Evolutionary conservation across 2,113 vertebrate genomes (phyloP).

Genomic region (Channa argus): DNA sequence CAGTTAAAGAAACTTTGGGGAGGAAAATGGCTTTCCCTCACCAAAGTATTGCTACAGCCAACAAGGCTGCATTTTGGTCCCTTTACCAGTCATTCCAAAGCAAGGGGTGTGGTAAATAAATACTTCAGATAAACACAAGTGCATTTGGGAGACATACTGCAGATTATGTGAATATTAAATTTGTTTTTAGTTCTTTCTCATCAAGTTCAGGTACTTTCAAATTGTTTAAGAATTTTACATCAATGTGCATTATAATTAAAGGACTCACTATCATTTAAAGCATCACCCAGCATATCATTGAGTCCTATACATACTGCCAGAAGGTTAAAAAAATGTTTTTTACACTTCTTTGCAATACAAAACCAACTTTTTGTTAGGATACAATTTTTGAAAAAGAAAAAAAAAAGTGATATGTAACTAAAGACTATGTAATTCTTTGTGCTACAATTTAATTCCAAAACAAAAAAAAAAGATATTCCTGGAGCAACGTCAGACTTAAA

Average conservation of each 20-base stretch:
- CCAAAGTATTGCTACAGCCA: constrained; percentile 26
- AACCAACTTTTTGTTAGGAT: too few species aligned
- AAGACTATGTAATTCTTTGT: too few species aligned
- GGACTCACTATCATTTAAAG: too few species aligned
- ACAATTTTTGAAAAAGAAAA: too few species aligned
- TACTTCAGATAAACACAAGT: constrained; percentile 55
- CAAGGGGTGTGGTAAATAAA: constrained; percentile 53
- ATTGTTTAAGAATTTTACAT: constrained; percentile 4
- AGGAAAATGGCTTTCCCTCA: neutral
- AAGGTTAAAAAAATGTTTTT: neutral
- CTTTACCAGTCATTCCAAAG: constrained; percentile 20
- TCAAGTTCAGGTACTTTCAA: constrained; percentile 13
- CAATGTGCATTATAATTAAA: neutral
- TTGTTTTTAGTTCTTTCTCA: neutral
- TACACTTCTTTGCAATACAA: neutral
- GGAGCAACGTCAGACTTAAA: constrained; percentile 16
- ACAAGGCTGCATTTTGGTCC: constrained; percentile 38
- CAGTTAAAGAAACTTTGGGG: neutral
- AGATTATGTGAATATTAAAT: neutral
- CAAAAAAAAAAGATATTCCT: neutral
- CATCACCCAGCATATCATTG: too few species aligned
- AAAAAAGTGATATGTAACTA: too few species aligned
- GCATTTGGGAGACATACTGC: constrained; percentile 30
- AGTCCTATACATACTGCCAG: neutral
- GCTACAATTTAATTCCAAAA: neutral